phyloP scores from a whole-genome alignment of 2,888 invertebrate species.

The Serrognathus titanus region DNA sequence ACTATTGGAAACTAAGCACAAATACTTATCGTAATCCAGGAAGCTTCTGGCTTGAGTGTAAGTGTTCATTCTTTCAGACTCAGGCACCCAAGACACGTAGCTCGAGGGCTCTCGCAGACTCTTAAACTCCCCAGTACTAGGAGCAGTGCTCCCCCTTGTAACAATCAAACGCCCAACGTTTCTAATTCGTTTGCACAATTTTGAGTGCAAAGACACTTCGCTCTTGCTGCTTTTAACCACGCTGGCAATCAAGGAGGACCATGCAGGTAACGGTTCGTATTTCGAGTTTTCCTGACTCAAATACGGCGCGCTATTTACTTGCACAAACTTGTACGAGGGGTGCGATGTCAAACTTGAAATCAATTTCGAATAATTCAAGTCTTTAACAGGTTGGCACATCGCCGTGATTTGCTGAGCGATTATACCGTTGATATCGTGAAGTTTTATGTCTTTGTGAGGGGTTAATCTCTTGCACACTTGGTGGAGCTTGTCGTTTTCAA shows the following conservation, averaged over 20 bases:
- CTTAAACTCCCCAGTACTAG: constrained; percentile 37
- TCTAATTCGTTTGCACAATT: constrained; percentile 12
- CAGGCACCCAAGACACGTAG: constrained; percentile 46
- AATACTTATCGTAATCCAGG: constrained; percentile 46
- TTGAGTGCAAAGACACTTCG: constrained; percentile 8
- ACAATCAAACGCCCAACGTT: constrained; percentile 46
- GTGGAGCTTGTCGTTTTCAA: constrained; percentile 52
- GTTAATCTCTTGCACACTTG: constrained; percentile 42
- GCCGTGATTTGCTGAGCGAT: constrained; percentile 50
- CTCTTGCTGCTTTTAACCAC: constrained; percentile 10
- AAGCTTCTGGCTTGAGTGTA: constrained; percentile 46
- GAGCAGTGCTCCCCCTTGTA: constrained; percentile 40
- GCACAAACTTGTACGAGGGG: constrained; percentile 50
- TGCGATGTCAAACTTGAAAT: constrained; percentile 47
- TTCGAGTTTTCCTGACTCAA: constrained; percentile 33
- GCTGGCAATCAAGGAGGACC: constrained; percentile 32
- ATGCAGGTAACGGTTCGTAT: constrained; percentile 45
- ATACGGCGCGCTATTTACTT: constrained; percentile 48
- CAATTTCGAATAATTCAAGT: constrained; percentile 36
- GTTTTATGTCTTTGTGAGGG: constrained; percentile 31
- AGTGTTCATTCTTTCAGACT: constrained; percentile 38
- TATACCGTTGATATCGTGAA: constrained; percentile 49
- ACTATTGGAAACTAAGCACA: constrained; percentile 50
- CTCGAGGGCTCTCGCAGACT: constrained; percentile 33
- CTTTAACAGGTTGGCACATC: constrained; percentile 47